Conservation (phyloP, 2,113 vertebrate species). For the Chunga burmeisteri region DNA sequence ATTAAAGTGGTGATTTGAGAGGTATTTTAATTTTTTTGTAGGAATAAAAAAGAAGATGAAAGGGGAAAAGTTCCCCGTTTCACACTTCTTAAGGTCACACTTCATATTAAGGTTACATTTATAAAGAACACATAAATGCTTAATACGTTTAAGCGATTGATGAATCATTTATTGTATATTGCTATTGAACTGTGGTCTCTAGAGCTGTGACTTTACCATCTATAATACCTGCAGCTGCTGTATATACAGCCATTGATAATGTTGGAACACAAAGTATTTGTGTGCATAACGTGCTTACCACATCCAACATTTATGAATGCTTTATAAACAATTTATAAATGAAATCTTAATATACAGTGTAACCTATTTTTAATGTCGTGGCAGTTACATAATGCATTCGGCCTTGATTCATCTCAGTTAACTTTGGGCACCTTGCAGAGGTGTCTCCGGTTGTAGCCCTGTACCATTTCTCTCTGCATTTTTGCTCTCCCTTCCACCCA, state of each 20-base stretch:
- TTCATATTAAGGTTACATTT: conserved; percentile 31
- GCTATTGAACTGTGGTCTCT: conserved; percentile 33
- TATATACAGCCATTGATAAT: not conserved
- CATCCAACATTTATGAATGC: conserved; percentile 45
- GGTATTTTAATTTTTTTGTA: not conserved
- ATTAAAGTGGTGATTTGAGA: not conserved
- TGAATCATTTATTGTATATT: conserved; percentile 37
- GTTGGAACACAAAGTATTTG: not conserved
- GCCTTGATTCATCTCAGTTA: conserved; percentile 17
- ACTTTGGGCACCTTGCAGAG: not conserved
- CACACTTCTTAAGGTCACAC: conserved; percentile 19
- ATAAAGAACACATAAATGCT: conserved; percentile 34
- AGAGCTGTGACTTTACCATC: conserved; percentile 18
- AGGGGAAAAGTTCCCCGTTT: not conserved
- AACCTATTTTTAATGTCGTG: conserved; percentile 34
- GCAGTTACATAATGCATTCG: conserved; percentile 6
- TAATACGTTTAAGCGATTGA: conserved; percentile 32
- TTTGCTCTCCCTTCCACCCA: not conserved
- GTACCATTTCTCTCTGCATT: not conserved
- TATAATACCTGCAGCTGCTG: not conserved
- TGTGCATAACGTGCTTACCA: conserved; percentile 4
- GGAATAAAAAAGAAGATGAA: not conserved
- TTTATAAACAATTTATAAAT: conserved; percentile 60
- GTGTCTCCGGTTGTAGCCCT: not conserved
- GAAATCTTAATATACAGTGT: conserved; percentile 7